phyloP scores from a whole-genome alignment of 2,113 vertebrate species.

The Entosphenus tridentatus region DNA sequence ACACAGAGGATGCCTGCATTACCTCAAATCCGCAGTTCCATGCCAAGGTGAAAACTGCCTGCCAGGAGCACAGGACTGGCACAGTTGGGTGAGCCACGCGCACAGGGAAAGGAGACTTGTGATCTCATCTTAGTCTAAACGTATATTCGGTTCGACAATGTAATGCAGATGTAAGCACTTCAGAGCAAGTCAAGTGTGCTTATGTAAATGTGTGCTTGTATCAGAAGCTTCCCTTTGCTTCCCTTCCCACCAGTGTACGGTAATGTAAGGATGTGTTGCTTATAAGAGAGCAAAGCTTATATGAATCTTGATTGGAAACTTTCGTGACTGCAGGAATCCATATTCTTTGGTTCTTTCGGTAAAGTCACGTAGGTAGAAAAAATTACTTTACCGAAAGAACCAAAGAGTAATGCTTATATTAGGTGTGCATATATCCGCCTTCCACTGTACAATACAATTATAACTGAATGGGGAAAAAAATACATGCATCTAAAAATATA shows the following conservation, averaged over 20 bases:
- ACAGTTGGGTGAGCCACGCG: conserved; percentile 29
- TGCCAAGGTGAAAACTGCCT: conserved; percentile 21
- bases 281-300: no score
- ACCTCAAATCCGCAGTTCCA: conserved; percentile 46
- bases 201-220: not conserved
- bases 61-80: conserved; percentile 22
- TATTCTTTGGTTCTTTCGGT: no score
- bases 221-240: not conserved
- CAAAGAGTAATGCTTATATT: no score
- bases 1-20: conserved; percentile 40
- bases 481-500: no score
- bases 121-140: not conserved
- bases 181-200: not conserved
- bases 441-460: no score
- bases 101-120: not conserved
- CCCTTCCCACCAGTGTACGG: not conserved
- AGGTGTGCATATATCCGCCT: no score
- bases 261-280: not conserved
- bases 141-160: not conserved
- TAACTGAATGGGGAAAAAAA: no score
- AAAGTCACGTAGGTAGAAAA: no score
- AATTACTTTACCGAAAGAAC: no score
- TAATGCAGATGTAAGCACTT: not conserved
- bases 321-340: no score
- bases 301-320: no score